These are phyloP conservation scores for Pyrrhia umbra DNA, from an alignment of 2,888 invertebrate genomes.

Conservation along the genomic window DNA sequence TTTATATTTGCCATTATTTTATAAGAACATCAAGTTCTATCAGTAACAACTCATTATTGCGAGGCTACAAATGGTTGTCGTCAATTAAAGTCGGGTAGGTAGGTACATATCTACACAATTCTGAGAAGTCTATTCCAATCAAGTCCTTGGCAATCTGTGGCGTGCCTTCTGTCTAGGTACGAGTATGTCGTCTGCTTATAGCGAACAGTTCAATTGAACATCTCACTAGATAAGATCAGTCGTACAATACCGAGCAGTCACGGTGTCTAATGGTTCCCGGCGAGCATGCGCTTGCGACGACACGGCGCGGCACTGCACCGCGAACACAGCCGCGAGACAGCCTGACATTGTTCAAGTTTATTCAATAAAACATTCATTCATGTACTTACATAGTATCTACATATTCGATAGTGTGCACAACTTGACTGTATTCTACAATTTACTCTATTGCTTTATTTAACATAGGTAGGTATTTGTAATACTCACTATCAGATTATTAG, in stretches of 20 bases:
- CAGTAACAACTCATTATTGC: background rate
- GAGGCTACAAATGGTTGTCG: background rate
- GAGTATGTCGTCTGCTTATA: background rate
- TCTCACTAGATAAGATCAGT: slow-evolving; percentile 29
- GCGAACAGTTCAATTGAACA: slow-evolving; percentile 25
- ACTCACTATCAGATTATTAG: background rate
- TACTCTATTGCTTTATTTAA: background rate
- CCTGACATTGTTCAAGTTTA: slow-evolving; percentile 1
- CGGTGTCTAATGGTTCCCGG: slow-evolving; percentile 28
- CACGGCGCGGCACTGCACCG: background rate
- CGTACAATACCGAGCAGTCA: slow-evolving; percentile 32
- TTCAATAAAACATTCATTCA: slow-evolving; percentile 30
- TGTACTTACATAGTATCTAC: background rate
- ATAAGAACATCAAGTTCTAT: background rate
- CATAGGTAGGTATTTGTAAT: background rate
- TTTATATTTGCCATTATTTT: background rate
- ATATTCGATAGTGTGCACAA: background rate
- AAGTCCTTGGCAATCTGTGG: background rate
- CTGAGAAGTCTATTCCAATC: slow-evolving; percentile 13
- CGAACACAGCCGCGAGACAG: background rate
- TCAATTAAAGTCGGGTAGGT: background rate
- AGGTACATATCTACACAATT: background rate
- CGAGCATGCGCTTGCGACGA: slow-evolving; percentile 23
- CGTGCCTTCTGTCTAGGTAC: background rate
- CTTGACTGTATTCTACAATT: background rate